phyloP scores from a whole-genome alignment of 2,797 vertebrate genomes.

The Arrhamphus sclerolepis region DNA sequence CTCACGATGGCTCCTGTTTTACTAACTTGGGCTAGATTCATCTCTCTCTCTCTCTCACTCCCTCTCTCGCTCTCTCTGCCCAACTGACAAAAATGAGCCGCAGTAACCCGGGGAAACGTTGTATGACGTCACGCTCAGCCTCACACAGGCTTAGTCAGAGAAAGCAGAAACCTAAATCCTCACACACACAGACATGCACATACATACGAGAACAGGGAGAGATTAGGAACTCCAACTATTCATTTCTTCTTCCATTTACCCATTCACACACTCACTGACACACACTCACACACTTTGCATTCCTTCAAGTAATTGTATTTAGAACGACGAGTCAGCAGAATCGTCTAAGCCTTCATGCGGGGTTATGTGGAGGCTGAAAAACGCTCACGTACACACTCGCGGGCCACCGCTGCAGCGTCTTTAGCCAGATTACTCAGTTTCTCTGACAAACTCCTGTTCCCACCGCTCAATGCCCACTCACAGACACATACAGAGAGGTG shows the following conservation, averaged over 20 bases:
- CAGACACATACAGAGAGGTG: conserved; percentile 20
- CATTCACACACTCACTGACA: conserved; percentile 28
- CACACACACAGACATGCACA: conserved; percentile 16
- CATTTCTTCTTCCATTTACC: conserved; percentile 38
- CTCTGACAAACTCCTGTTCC: conserved; percentile 42
- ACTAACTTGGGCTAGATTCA: conserved; percentile 28
- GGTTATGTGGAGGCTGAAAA: conserved; percentile 53
- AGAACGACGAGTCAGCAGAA: conserved; percentile 67
- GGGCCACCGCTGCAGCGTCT: conserved; percentile 41
- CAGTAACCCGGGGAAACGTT: conserved; percentile 53
- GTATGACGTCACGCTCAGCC: conserved; percentile 53
- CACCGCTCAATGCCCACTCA: conserved; percentile 9
- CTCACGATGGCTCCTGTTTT: conserved; percentile 1
- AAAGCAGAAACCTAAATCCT: conserved; percentile 41
- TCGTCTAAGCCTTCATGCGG: conserved; percentile 52
- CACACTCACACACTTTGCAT: conserved; percentile 24
- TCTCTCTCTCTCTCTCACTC: conserved; percentile 12
- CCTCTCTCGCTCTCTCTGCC: neutral
- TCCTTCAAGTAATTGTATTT: conserved; percentile 58
- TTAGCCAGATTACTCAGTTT: conserved; percentile 50
- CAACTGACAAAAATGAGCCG: conserved; percentile 27
- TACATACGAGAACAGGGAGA: conserved; percentile 5
- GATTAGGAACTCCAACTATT: conserved; percentile 54
- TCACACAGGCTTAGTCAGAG: conserved; percentile 58
- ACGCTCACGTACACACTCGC: conserved; percentile 10